Evolutionary conservation across 2,888 invertebrate species (phyloP), one percentile per base, ranked within the genome.

Genomic region (Cataglyphis livida): DNA sequence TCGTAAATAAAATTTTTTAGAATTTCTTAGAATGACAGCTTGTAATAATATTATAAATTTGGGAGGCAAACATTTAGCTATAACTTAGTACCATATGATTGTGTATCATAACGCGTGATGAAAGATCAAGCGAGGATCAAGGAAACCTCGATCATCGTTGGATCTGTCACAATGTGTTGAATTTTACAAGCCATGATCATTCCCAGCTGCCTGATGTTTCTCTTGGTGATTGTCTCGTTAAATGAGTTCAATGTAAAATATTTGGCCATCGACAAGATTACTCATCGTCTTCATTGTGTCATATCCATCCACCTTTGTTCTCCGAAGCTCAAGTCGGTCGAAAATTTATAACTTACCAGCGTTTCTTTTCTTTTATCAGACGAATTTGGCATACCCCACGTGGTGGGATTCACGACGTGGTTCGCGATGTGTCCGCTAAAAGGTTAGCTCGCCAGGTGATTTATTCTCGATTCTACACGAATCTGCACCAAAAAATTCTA

Each of bases 321-420:
- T 44, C 18, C 78, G 71, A 12, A 51, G 59, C 35, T 59, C 70
- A 28, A 70, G 18, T 44, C 41, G 71, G 38, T 75, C 38, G 15
- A 64, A 81, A 71, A 81, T 83, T 57, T 71, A 28, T 66, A 44
- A 83, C 44, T 78, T 41, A 78, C 32, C 65, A 18, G 9, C 57
- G 66, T 48, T 87, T 84, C 85, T 84, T 89, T 44, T 88, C 64
- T 89, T 88, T 76, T 85, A 85, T 88, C 91, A 94, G 94, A 92
- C 90, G 94, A 94, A 88, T 93, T 93, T 90, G 91, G 91, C 88
- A 94, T 94, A 93, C 94, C 92, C 90, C 95, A 93, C 91, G 95
- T 95, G 91, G 95, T 95, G 92, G 95, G 95, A 93, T 95, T 95
- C 93, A 95, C 95, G 74, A 95, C 95, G 89, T 95, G 95, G 95